Evolutionary conservation across 2,888 invertebrate genomes (phyloP).

Genomic region (Drepanosiphum platanoidis): DNA sequence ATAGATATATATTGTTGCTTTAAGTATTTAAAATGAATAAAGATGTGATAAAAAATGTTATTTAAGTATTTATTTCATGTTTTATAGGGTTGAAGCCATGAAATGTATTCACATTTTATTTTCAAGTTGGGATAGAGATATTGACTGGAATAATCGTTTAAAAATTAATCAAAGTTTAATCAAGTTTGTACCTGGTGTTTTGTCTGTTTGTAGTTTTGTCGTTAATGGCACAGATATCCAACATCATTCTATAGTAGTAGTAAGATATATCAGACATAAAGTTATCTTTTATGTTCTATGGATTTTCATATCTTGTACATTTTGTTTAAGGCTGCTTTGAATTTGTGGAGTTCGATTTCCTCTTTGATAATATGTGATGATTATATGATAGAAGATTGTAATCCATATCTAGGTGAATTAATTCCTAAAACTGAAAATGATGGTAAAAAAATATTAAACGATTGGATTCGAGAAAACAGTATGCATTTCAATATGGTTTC

Average conservation of each 20-base stretch:
- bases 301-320: not conserved
- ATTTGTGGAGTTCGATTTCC: constrained; percentile 44
- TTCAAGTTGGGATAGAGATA: constrained; percentile 65
- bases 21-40: not conserved
- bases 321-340: constrained; percentile 53
- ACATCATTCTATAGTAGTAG: constrained; percentile 73
- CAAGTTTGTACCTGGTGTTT: constrained; percentile 75
- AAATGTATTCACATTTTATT: constrained; percentile 75
- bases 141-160: constrained; percentile 69
- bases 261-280: constrained; percentile 66
- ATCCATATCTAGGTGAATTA: constrained; percentile 23
- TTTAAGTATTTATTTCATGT: not conserved
- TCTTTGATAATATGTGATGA: constrained; percentile 46
- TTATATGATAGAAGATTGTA: constrained; percentile 18
- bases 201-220: constrained; percentile 72
- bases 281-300: not conserved
- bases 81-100: constrained; percentile 68
- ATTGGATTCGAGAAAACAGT: constrained; percentile 47
- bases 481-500: constrained; percentile 15
- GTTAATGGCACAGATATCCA: constrained; percentile 72
- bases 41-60: not conserved
- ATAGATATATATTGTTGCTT: not conserved
- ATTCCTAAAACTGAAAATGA: not conserved
- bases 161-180: constrained; percentile 72
- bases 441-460: constrained; percentile 3